Evolutionary conservation across 2,888 invertebrate species (phyloP).

Genomic region (Platycheirus albimanus): DNA sequence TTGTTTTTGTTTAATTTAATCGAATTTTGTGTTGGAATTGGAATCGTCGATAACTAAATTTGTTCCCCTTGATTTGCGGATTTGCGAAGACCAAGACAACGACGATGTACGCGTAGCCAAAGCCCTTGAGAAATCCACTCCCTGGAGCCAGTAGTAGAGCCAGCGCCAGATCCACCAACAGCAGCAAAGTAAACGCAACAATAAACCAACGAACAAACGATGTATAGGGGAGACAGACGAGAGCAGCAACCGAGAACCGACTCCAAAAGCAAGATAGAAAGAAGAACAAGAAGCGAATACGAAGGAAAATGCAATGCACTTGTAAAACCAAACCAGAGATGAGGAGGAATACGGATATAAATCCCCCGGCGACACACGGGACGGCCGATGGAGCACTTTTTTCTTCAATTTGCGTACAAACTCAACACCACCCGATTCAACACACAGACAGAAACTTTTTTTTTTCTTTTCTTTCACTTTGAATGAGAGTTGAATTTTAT

Average conservation of each 20-base stretch:
- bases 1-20: slow-evolving; percentile 11
- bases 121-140: slow-evolving; percentile 72
- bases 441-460: slow-evolving; percentile 21
- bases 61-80: too few species aligned
- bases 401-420: slow-evolving; percentile 79
- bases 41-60: slow-evolving; percentile 22
- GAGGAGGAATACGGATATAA: slow-evolving; percentile 64
- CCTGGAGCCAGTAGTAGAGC: slow-evolving; percentile 56
- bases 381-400: slow-evolving; percentile 66
- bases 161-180: slow-evolving; percentile 10
- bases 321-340: slow-evolving; percentile 65
- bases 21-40: too few species aligned
- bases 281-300: slow-evolving; percentile 26
- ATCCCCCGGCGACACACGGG: slow-evolving; percentile 68
- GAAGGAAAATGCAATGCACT: slow-evolving; percentile 70
- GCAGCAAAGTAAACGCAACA: slow-evolving; percentile 30
- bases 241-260: not conserved
- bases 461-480: not conserved
- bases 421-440: too few species aligned
- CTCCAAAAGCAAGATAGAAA: not conserved
- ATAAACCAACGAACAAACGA: slow-evolving; percentile 33
- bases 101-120: slow-evolving; percentile 60
- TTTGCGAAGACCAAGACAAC: slow-evolving; percentile 12
- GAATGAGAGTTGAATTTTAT: slow-evolving; percentile 16
- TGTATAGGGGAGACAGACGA: slow-evolving; percentile 23